Percentiles rank a stretch among this genome's conserved stretches.
Evolutionary conservation across 2,797 vertebrate species (phyloP).

Genomic region (Sebastes oblongus): DNA sequence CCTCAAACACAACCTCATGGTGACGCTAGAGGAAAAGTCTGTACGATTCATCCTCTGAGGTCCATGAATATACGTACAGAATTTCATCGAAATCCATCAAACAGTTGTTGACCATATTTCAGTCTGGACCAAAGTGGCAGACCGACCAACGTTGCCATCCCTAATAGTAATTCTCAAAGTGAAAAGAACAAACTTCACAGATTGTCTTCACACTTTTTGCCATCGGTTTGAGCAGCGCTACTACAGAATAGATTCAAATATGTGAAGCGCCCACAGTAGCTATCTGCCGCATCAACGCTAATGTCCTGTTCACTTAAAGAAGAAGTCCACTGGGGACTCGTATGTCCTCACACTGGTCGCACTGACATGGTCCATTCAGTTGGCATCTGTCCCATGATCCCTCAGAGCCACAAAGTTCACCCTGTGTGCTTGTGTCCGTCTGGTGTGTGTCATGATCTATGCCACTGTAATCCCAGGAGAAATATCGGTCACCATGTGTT

Average conservation of each 20-base stretch:
- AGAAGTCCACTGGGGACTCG: conserved; percentile 42
- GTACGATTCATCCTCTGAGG: neutral
- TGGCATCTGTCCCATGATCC: conserved; percentile 64
- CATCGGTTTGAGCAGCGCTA: neutral
- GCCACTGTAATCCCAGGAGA: conserved; percentile 23
- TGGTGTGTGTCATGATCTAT: conserved; percentile 35
- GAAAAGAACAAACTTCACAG: neutral
- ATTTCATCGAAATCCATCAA: neutral
- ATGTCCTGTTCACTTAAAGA: conserved; percentile 21
- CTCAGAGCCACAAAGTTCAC: conserved; percentile 53
- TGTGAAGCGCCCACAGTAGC: neutral
- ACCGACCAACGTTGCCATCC: neutral
- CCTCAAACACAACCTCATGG: neutral
- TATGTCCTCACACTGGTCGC: conserved; percentile 35
- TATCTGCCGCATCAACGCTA: conserved; percentile 8
- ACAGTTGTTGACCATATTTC: neutral
- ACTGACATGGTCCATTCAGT: conserved; percentile 52
- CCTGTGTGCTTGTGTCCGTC: conserved; percentile 36
- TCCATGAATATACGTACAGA: neutral
- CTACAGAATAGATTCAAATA: neutral
- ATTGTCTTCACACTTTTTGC: neutral
- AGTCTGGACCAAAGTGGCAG: neutral
- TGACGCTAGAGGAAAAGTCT: neutral
- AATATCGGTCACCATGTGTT: conserved; percentile 16
- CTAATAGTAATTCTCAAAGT: neutral